Evolutionary conservation across 2,113 vertebrate species (phyloP).

Genomic region (Arvicanthis niloticus): DNA sequence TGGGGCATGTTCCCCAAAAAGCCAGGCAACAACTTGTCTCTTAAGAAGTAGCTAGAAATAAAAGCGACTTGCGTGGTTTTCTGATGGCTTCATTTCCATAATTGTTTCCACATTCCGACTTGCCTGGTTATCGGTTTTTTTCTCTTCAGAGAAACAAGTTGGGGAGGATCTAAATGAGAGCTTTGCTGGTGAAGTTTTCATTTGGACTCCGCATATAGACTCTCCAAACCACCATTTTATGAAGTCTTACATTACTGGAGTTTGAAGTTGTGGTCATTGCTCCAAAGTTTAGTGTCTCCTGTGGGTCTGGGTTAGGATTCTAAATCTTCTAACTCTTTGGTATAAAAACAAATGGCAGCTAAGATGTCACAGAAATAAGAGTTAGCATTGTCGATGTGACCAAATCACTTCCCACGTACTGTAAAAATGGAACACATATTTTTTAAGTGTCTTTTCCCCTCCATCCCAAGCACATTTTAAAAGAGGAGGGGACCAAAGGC

Average conservation of each 20-base stretch:
- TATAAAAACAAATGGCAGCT: background rate
- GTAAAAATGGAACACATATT: slow-evolving; percentile 37
- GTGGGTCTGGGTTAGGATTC: slow-evolving; percentile 64
- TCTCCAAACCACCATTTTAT: slow-evolving; percentile 87
- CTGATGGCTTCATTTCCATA: slow-evolving; percentile 85
- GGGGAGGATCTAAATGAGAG: slow-evolving; percentile 88
- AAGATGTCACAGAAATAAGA: background rate
- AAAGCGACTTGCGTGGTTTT: slow-evolving; percentile 81
- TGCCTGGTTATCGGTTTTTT: slow-evolving; percentile 80
- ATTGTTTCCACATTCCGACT: slow-evolving; percentile 86
- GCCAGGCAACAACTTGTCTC: slow-evolving; percentile 49
- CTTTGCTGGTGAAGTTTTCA: slow-evolving; percentile 87
- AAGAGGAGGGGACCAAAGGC: background rate
- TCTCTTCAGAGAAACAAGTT: slow-evolving; percentile 81
- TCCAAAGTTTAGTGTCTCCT: slow-evolving; percentile 77
- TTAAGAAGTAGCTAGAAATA: slow-evolving; percentile 67
- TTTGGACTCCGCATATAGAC: slow-evolving; percentile 88
- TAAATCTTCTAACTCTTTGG: slow-evolving; percentile 61
- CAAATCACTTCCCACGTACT: background rate
- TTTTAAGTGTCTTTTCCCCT: slow-evolving; percentile 4
- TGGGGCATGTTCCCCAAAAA: background rate
- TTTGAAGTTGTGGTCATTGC: slow-evolving; percentile 85
- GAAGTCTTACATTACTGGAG: slow-evolving; percentile 88
- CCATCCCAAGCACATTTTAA: background rate
- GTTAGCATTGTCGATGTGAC: background rate